Percentiles rank a stretch among this genome's conserved stretches.
phyloP scores from a whole-genome alignment of 2,888 invertebrate genomes.

The Chydorus sphaericus region DNA sequence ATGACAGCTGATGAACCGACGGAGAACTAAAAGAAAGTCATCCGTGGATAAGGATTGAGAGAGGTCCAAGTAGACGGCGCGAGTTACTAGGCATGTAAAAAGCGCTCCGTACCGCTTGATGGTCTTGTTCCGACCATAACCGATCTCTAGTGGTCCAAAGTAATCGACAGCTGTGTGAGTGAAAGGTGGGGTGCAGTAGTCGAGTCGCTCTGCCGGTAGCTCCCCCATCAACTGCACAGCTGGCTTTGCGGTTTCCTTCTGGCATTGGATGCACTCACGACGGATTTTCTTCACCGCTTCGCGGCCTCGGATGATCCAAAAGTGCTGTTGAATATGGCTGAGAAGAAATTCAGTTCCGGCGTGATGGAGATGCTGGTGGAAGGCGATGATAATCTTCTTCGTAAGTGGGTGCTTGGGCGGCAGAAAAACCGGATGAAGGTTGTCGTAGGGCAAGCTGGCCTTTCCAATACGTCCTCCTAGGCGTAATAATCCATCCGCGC shows the following conservation, averaged over 20 bases:
- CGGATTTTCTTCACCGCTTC: constrained; percentile 12
- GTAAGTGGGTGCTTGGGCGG: constrained; percentile 17
- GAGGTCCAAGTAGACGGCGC: constrained; percentile 17
- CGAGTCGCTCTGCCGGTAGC: constrained; percentile 10
- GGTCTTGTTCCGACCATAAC: not conserved
- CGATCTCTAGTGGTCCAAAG: constrained; percentile 14
- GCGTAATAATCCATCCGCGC: not conserved
- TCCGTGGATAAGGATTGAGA: constrained; percentile 13
- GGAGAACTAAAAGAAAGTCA: constrained; percentile 17
- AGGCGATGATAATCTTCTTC: not conserved
- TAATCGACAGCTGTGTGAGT: constrained; percentile 16
- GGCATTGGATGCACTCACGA: constrained; percentile 10
- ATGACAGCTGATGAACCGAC: constrained; percentile 16
- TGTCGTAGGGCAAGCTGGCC: not conserved
- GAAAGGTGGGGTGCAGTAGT: constrained; percentile 11
- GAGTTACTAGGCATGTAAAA: constrained; percentile 15
- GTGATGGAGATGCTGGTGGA: not conserved
- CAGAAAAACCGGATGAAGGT: constrained; percentile 22
- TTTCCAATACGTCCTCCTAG: constrained; percentile 10
- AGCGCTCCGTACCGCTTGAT: not conserved
- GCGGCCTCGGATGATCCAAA: constrained; percentile 9
- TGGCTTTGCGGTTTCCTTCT: constrained; percentile 3
- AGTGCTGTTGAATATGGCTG: constrained; percentile 8
- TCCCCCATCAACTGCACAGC: constrained; percentile 12
- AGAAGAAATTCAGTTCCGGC: constrained; percentile 11